These are phyloP conservation scores for Trinorchestia longiramus DNA, from an alignment of 1,140 invertebrate genomes.

Conservation along the genomic window DNA sequence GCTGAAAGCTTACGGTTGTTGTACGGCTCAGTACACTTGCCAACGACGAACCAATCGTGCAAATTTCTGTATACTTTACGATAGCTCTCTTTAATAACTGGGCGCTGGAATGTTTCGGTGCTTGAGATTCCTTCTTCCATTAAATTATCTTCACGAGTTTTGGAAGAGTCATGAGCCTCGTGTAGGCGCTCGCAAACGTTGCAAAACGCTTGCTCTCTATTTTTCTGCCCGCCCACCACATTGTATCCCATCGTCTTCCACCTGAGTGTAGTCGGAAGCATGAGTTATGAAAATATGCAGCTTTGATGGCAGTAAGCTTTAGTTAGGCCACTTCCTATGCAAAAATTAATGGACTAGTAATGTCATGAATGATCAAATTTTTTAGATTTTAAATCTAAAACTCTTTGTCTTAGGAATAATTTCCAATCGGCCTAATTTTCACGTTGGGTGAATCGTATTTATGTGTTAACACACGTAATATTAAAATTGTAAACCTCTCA, in stretches of 20 bases:
- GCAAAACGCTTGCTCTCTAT: neutral
- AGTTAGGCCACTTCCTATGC: too few relatives aligned
- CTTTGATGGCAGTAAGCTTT: neutral
- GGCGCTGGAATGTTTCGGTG: neutral
- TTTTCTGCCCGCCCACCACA: neutral
- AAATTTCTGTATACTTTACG: neutral
- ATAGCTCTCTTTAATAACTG: conserved; percentile 1
- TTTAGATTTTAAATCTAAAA: too few relatives aligned
- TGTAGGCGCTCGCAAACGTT: neutral
- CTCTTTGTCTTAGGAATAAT: too few relatives aligned
- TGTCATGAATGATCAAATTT: too few relatives aligned
- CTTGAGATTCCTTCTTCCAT: neutral
- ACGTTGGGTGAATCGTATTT: neutral
- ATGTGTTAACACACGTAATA: neutral
- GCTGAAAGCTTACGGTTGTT: neutral
- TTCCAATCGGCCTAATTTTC: too few relatives aligned
- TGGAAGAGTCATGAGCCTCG: neutral
- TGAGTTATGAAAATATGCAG: neutral
- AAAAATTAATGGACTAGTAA: too few relatives aligned
- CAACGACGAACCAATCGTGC: neutral
- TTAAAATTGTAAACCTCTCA: neutral
- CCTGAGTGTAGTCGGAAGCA: neutral
- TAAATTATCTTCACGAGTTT: neutral
- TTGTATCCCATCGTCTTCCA: conserved; percentile 14
- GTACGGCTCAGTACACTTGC: neutral